Base-by-base conservation (phyloP, 2,888 invertebrate species). In the Drosophila siamana region DNA sequence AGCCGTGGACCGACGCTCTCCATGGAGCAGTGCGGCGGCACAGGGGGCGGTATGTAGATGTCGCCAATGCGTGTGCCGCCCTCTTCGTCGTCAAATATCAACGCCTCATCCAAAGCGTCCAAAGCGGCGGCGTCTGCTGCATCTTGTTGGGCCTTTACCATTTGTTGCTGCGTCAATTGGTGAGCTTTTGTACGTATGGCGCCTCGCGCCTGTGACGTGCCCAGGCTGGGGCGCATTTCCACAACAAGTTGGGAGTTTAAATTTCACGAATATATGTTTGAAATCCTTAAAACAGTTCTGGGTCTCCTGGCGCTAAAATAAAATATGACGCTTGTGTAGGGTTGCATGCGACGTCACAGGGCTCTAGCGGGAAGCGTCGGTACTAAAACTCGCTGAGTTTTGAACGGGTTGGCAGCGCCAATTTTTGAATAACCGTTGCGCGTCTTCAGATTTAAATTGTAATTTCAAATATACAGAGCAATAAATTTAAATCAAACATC, bases 1-100 rank as follows among this genome's bases (percentile, higher is more conserved):
- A 99, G 93, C 15, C 99, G 94, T 0, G 98, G 96, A 0, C 97
- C 97, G 41, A 94, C 95, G 8, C 94, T 93, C 78, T 96, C 96
- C 69, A 95, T 94, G 2, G 96, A 95, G 55, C 94, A 94, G 2
- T 95, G 94, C 0, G 95, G 94, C 78, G 94, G 94, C 2, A 95
- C 93, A 1, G 96, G 94, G 0, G 96, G 96, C 0, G 97, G 97
- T 78, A 98, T 97, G 79, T 96, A 97, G 77, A 98, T 97, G 67
- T 96, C 96, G 6, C 96, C 96, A 46, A 97, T 94, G 54, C 94
- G 93, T 0, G 95, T 92, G 1, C 96, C 96, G 28, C 96, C 97
- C 90, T 95, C 95, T 50, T 92, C 92, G 60, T 92, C 92, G 2
- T 92, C 92, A 0, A 91, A 91, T 8, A 92, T 79, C 11, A 88